Base-by-base conservation (phyloP, 2,888 invertebrate species). In the Drosophila limbata region DNA sequence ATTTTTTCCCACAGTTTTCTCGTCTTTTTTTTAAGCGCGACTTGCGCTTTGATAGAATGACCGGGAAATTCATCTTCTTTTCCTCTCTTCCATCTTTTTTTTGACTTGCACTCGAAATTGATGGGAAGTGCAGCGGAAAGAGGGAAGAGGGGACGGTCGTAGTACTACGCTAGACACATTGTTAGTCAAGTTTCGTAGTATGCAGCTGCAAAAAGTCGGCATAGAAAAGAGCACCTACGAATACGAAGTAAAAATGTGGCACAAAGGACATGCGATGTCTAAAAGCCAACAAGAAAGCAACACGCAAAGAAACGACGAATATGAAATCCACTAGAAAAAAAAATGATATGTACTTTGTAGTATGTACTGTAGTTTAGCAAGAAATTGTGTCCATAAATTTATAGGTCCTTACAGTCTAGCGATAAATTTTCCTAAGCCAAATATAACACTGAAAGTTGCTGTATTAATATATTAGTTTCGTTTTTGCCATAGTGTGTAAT, bases 171-270 rank as follows among this genome's bases (percentile, higher is more conserved):
- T 48, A 63, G 75, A 59, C 74, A 70, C 79, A 79, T 79, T 79
- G 79, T 70, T 75, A 79, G 84, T 81, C 65, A 42, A 64, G 66
- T 61, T 61, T 44, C 74, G 85, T 87, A 87, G 84, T 80, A 88
- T 66, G 69, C 69, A 60, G 66, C 51, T 57, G 62, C 48, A 86
- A 86, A 81, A 87, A 75, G 72, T 52, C 56, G 51, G 25, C 48
- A 39, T 60, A 60, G 50, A 70, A 68, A 55, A 55, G 42, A 52
- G 55, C 60, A 65, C 28, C 65, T 44, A 66, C 55, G 35, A 64
- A 37, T 48, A 35, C 40, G 31, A 19, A 40, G 45, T 39, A 64
- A 45, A 87, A 85, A 84, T 83, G 74, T 88, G 78, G 81, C 86
- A 83, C 83, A 83, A 85, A 83, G 86, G 69, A 83, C 73, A 51